A percentile compares a stretch with the other conserved stretches of the same genome.
Conservation (phyloP, 2,113 vertebrate species). For the Chaetodon auriga region DNA sequence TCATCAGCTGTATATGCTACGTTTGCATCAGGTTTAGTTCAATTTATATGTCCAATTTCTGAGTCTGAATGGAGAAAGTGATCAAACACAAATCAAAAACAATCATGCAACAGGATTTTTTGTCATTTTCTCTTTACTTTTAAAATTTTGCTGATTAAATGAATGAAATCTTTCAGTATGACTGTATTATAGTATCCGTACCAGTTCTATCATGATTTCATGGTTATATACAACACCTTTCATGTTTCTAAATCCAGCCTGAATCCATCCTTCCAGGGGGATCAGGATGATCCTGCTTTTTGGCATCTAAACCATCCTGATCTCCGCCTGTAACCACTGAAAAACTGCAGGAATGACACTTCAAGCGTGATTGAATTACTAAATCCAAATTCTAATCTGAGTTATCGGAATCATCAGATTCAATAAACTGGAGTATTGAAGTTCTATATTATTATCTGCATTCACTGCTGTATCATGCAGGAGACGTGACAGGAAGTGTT, state of each 20-base stretch:
- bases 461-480: not conserved
- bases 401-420: constrained; percentile 14
- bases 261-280: constrained; percentile 52
- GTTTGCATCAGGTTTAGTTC: too few relatives aligned
- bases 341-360: constrained; percentile 20
- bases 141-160: not conserved
- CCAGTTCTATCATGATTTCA: constrained; percentile 37
- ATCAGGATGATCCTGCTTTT: constrained; percentile 58
- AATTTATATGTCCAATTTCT: too few relatives aligned
- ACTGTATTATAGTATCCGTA: constrained; percentile 10
- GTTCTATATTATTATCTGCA: not conserved
- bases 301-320: constrained; percentile 42
- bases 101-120: not conserved
- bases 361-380: constrained; percentile 3
- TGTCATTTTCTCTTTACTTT: not conserved
- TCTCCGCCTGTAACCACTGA: constrained; percentile 32
- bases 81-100: not conserved
- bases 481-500: not conserved
- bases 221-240: constrained; percentile 40
- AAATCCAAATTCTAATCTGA: constrained; percentile 27
- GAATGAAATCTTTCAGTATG: not conserved
- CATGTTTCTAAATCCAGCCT: constrained; percentile 55
- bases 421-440: not conserved
- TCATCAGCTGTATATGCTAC: too few relatives aligned
- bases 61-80: too few relatives aligned